Evolutionary conservation across 2,797 vertebrate genomes (phyloP).

Genomic region (Acomys russatus): DNA sequence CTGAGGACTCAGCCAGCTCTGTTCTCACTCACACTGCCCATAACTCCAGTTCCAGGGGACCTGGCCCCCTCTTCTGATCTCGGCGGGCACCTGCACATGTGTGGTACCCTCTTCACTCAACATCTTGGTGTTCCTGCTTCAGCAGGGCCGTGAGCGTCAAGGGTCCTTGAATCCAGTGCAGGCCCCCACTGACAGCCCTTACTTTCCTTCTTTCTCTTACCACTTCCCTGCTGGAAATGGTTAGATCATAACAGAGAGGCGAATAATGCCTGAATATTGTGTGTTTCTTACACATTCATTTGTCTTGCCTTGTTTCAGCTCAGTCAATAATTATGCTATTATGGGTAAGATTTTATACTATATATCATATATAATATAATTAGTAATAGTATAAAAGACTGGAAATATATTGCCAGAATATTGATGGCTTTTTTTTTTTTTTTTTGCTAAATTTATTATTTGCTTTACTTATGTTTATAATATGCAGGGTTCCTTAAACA

Average conservation of each 20-base stretch:
- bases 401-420: neutral
- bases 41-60: neutral
- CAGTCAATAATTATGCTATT: neutral
- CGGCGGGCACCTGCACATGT: neutral
- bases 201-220: neutral
- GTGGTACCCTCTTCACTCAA: rapidly evolving
- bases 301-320: conserved; percentile 61
- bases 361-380: neutral
- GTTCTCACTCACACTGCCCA: neutral
- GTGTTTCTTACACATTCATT: neutral
- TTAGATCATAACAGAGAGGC: conserved; percentile 25
- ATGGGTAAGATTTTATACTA: conserved; percentile 3
- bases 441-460: conserved; percentile 45
- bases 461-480: conserved; percentile 40
- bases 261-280: conserved; percentile 44
- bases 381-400: conserved; percentile 20
- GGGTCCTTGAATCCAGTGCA: neutral
- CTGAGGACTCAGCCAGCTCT: neutral
- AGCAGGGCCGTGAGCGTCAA: neutral
- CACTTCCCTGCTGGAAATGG: neutral
- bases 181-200: neutral
- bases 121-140: neutral
- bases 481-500: neutral
- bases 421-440: neutral
- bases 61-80: too few species aligned